These are phyloP conservation scores for Epizoanthus scotinus DNA, from an alignment of 92 coral and sea anemone species.

Conservation along the genomic window DNA sequence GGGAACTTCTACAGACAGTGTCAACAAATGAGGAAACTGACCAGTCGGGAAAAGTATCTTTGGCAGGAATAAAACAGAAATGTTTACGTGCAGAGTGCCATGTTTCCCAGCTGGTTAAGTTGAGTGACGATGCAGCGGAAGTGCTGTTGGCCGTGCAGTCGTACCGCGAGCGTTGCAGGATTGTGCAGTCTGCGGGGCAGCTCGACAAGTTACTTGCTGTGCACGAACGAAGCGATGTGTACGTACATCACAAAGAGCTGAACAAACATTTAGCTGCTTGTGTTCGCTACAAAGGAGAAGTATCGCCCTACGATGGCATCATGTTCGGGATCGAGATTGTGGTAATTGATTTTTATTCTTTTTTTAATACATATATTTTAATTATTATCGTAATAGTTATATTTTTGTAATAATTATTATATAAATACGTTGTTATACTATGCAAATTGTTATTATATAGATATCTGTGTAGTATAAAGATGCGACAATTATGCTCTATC, in stretches of 20 bases:
- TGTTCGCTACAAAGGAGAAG: slow-evolving; percentile 75
- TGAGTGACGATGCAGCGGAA: slow-evolving; percentile 57
- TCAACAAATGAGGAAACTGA: slow-evolving; percentile 54
- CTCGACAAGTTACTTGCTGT: slow-evolving; percentile 44
- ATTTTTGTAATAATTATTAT: too few species aligned
- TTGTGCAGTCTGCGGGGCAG: slow-evolving; percentile 38
- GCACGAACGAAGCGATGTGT: slow-evolving; percentile 64
- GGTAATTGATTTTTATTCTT: slow-evolving; percentile 41
- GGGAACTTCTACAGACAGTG: slow-evolving; percentile 67
- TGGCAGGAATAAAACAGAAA: slow-evolving; percentile 75
- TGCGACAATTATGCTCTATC: too few species aligned
- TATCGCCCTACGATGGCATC: slow-evolving; percentile 78
- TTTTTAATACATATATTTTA: neutral
- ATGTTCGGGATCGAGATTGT: slow-evolving; percentile 89
- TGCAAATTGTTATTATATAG: too few species aligned
- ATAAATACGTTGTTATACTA: too few species aligned
- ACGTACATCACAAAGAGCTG: slow-evolving; percentile 72
- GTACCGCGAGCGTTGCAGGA: slow-evolving; percentile 54
- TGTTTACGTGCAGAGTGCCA: slow-evolving; percentile 62
- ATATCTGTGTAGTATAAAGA: too few species aligned
- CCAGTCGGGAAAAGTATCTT: slow-evolving; percentile 38
- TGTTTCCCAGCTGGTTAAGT: slow-evolving; percentile 50
- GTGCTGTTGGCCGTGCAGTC: slow-evolving; percentile 73
- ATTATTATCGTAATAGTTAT: too few species aligned
- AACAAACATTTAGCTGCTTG: slow-evolving; percentile 59